Evolutionary conservation across 2,113 vertebrate species (phyloP).

Genomic region (Percina caprodes): DNA sequence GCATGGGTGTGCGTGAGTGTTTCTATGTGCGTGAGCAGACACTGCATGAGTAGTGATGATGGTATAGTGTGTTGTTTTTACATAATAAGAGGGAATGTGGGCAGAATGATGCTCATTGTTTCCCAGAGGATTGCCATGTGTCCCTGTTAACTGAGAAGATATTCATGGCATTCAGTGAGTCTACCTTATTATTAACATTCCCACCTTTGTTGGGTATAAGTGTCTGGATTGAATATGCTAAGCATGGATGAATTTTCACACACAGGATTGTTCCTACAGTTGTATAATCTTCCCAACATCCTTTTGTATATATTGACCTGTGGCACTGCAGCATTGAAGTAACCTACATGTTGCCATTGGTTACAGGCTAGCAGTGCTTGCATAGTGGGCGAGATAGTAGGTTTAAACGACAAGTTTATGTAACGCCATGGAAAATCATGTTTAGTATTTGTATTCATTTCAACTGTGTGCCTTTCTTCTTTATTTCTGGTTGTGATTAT

Average conservation of each 20-base stretch:
- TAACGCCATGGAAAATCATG: constrained; percentile 53
- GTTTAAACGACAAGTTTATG: constrained; percentile 61
- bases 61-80: constrained; percentile 65
- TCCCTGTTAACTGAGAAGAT: constrained; percentile 51
- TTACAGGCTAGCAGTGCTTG: constrained; percentile 64
- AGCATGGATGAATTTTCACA: background rate
- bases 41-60: constrained; percentile 63
- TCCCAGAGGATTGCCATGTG: constrained; percentile 57
- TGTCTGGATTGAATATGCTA: constrained; percentile 34
- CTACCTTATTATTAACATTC: constrained; percentile 33
- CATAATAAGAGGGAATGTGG: constrained; percentile 65
- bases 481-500: background rate
- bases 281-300: constrained; percentile 24
- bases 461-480: background rate
- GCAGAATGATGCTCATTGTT: constrained; percentile 61
- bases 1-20: constrained; percentile 75
- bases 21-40: constrained; percentile 56
- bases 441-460: background rate
- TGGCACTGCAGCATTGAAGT: constrained; percentile 57
- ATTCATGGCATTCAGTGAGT: constrained; percentile 54
- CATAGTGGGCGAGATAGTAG: constrained; percentile 64
- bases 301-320: constrained; percentile 49
- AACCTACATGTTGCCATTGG: constrained; percentile 72
- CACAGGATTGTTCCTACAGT: constrained; percentile 22
- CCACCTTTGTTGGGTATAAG: constrained; percentile 20